Evolutionary conservation across 2,797 vertebrate genomes (phyloP).

Genomic region (Strix occidentalis): DNA sequence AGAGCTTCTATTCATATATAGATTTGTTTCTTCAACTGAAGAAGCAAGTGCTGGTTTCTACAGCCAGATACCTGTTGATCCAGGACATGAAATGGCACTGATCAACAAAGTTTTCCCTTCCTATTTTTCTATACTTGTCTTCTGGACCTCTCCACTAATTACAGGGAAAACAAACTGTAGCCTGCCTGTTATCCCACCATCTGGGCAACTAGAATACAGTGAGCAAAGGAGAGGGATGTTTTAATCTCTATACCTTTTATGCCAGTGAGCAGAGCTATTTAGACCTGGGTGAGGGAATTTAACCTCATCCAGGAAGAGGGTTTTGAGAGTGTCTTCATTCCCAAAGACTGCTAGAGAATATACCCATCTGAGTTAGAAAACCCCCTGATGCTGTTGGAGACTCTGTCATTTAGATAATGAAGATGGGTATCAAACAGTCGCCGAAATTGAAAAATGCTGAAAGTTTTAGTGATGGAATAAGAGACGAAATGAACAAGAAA

Average conservation of each 20-base stretch:
- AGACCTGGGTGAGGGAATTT: background rate
- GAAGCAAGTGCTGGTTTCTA: background rate
- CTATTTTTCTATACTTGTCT: background rate
- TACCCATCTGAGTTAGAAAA: background rate
- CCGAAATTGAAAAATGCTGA: background rate
- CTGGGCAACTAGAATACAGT: background rate
- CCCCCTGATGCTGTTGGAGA: background rate
- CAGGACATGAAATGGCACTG: background rate
- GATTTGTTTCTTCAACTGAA: background rate
- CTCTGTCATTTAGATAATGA: background rate
- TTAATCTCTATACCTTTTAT: background rate
- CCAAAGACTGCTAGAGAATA: background rate
- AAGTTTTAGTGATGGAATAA: background rate
- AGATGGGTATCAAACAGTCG: background rate
- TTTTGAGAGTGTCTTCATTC: background rate
- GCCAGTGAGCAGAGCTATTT: background rate
- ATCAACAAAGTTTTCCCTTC: background rate
- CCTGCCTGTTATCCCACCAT: background rate
- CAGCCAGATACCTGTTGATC: background rate
- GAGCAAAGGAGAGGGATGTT: background rate
- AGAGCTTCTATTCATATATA: background rate
- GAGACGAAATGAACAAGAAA: background rate
- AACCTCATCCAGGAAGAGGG: background rate
- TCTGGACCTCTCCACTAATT: background rate
- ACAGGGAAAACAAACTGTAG: background rate